These are phyloP conservation scores for Masnerella sp. DNA, from an alignment of 2,888 invertebrate species.

Conservation along the genomic window DNA sequence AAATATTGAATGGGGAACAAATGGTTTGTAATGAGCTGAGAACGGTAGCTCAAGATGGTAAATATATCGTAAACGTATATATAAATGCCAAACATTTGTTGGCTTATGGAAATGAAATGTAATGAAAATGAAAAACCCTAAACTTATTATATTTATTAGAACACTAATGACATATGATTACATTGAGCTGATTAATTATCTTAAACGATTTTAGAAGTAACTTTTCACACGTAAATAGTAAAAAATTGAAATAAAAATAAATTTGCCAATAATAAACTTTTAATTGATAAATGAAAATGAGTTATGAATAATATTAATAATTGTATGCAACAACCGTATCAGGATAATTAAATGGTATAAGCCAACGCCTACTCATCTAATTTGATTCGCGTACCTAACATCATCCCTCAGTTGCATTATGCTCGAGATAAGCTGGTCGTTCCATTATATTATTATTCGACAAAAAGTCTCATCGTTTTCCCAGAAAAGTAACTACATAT, in stretches of 20 bases:
- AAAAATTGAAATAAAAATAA: no score
- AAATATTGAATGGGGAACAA: constrained; percentile 27
- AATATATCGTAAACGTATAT: neutral
- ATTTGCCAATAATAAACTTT: no score
- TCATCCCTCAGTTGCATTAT: constrained; percentile 28
- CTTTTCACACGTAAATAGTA: no score
- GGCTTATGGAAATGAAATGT: neutral
- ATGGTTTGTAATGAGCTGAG: constrained; percentile 22
- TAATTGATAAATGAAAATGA: no score
- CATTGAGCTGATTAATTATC: no score
- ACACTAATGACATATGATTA: no score
- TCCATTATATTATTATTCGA: constrained; percentile 20
- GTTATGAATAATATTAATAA: no score
- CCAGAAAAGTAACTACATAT: constrained; percentile 20
- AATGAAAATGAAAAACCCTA: neutral
- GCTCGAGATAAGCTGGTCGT: constrained; percentile 21
- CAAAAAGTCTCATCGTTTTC: constrained; percentile 21
- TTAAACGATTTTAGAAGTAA: no score
- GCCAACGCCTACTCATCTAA: constrained; percentile 9
- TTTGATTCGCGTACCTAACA: constrained; percentile 27
- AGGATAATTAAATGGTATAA: constrained; percentile 26
- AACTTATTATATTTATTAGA: neutral
- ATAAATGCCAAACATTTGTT: neutral
- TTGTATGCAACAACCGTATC: neutral
- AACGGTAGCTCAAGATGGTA: neutral